Conservation (phyloP, 1,140 invertebrate genomes). For the Macrotrachela quadricornifera region DNA sequence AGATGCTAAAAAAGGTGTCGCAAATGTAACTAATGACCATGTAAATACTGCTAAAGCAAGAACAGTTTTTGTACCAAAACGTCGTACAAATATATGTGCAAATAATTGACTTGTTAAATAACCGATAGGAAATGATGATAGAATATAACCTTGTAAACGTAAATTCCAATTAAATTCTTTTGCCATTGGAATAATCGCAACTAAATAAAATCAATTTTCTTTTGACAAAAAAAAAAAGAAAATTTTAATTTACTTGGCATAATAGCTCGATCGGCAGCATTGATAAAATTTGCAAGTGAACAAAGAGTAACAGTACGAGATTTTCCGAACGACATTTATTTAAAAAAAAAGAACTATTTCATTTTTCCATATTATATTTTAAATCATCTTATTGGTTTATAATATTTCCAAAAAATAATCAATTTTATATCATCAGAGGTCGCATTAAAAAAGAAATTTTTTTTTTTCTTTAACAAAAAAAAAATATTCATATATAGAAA, state of each 20-base stretch:
- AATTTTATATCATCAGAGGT: no score
- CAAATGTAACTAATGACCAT: slow-evolving; percentile 51
- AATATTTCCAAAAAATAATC: no score
- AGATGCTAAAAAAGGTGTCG: slow-evolving; percentile 47
- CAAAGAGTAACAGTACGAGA: slow-evolving; percentile 4
- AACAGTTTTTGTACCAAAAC: slow-evolving; percentile 48
- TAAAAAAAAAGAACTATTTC: no score
- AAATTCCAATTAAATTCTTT: slow-evolving; percentile 50
- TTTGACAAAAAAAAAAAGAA: no score
- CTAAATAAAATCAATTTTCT: slow-evolving; percentile 13
- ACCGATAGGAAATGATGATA: slow-evolving; percentile 53
- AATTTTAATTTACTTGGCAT: slow-evolving; percentile 36
- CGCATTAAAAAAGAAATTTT: no score
- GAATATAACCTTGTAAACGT: slow-evolving; percentile 52
- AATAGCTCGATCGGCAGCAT: slow-evolving; percentile 53
- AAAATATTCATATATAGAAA: no score
- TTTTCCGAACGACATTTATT: no score
- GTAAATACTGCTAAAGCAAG: slow-evolving; percentile 46
- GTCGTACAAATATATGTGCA: slow-evolving; percentile 9
- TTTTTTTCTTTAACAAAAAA: no score
- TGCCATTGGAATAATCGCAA: slow-evolving; percentile 53
- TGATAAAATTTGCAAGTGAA: slow-evolving; percentile 48
- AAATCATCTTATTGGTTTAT: no score
- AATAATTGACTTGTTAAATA: slow-evolving; percentile 53
- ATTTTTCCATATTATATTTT: no score